A percentile compares a stretch with the other conserved stretches of the same genome.
Conservation (phyloP, 2,888 invertebrate species). For the Aethes cnicana region DNA sequence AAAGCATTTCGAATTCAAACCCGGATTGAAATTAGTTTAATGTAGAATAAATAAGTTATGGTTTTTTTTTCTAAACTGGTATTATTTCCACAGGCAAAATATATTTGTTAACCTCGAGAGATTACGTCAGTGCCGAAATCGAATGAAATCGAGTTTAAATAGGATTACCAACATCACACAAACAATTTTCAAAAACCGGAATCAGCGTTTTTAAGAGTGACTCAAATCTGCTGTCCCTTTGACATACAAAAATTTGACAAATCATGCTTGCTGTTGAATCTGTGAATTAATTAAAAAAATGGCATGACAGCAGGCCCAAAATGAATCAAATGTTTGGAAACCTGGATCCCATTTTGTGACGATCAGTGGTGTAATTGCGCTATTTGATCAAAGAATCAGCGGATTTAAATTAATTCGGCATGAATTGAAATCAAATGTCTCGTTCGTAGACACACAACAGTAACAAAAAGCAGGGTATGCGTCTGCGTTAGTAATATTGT, state of each 20-base stretch:
- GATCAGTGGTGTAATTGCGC: slow-evolving; percentile 22
- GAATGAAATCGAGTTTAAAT: too few species aligned
- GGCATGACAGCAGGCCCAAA: slow-evolving; percentile 20
- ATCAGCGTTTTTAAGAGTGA: background rate
- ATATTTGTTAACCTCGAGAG: too few species aligned
- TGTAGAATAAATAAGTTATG: too few species aligned
- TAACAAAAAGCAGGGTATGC: slow-evolving; percentile 20
- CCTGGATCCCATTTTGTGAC: slow-evolving; percentile 27
- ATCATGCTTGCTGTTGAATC: slow-evolving; percentile 22
- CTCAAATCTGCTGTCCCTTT: background rate
- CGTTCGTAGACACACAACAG: slow-evolving; percentile 4
- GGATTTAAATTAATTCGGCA: slow-evolving; percentile 15
- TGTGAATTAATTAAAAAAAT: slow-evolving; percentile 20
- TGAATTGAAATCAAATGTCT: slow-evolving; percentile 11
- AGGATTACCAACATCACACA: background rate
- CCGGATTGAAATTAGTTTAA: too few species aligned
- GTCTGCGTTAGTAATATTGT: slow-evolving; percentile 21
- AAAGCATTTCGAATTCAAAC: too few species aligned
- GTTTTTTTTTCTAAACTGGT: too few species aligned
- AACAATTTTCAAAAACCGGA: background rate
- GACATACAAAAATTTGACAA: slow-evolving; percentile 28
- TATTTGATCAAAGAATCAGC: slow-evolving; percentile 17
- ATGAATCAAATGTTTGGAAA: slow-evolving; percentile 31
- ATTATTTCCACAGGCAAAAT: too few species aligned
- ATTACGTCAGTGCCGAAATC: too few species aligned